phyloP scores from a whole-genome alignment of 2,113 vertebrate species.

The human region GRCh38 chr5:92882001-92882500 shows the following conservation, averaged over 20 bases:
- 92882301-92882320: background rate
- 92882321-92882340: background rate
- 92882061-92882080: background rate
- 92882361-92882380: constrained; percentile 47
- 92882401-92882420: background rate
- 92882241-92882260: background rate
- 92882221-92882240: background rate
- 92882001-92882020: background rate
- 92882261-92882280: background rate
- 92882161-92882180: constrained; percentile 11
- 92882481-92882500: constrained; percentile 32
- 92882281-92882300: constrained; percentile 23
- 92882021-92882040: constrained; percentile 20
- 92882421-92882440: constrained; percentile 45
- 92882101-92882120: background rate
- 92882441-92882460: background rate
- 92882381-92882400: constrained; percentile 11
- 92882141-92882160: constrained; percentile 27
- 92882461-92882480: constrained; percentile 12
- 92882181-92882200: constrained; percentile 53
- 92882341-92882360: constrained; percentile 44
- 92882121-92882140: constrained; percentile 10
- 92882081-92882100: background rate
- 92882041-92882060: background rate
- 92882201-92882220: constrained; percentile 43